Evolutionary conservation across 37 sponge, comb jelly and placozoan species (phyloP).

Genomic region (Spongia lamella): DNA sequence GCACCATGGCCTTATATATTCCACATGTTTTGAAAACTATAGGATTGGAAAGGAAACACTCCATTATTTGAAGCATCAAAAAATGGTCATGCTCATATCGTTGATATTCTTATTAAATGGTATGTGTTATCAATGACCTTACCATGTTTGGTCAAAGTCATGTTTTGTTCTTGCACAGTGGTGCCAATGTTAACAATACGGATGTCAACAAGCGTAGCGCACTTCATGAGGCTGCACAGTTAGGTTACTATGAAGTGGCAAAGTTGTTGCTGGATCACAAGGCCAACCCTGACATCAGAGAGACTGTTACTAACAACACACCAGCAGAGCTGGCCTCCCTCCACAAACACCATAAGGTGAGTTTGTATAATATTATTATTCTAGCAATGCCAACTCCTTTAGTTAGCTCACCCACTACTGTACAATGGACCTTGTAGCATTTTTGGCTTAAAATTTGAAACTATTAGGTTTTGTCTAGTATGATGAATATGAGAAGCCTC

Average conservation of each 20-base stretch:
- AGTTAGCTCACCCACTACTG: no score
- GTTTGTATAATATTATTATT: background rate
- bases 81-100: constrained; percentile 56
- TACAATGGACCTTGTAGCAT: no score
- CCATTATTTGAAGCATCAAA: constrained; percentile 62
- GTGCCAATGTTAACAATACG: constrained; percentile 40
- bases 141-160: background rate
- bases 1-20: no score
- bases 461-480: no score
- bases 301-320: constrained; percentile 15
- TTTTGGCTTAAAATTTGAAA: no score
- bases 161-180: constrained; percentile 21
- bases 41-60: constrained; percentile 48
- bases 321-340: constrained; percentile 64
- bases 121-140: constrained; percentile 8
- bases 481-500: no score
- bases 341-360: constrained; percentile 40
- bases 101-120: constrained; percentile 53
- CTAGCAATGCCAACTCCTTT: no score
- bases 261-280: constrained; percentile 44
- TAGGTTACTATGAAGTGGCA: constrained; percentile 31
- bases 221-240: constrained; percentile 65
- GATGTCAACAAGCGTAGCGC: constrained; percentile 26
- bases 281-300: constrained; percentile 19
- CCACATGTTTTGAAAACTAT: background rate